phyloP scores from a whole-genome alignment of 1,140 invertebrate species.

The Triops longicaudatus region DNA sequence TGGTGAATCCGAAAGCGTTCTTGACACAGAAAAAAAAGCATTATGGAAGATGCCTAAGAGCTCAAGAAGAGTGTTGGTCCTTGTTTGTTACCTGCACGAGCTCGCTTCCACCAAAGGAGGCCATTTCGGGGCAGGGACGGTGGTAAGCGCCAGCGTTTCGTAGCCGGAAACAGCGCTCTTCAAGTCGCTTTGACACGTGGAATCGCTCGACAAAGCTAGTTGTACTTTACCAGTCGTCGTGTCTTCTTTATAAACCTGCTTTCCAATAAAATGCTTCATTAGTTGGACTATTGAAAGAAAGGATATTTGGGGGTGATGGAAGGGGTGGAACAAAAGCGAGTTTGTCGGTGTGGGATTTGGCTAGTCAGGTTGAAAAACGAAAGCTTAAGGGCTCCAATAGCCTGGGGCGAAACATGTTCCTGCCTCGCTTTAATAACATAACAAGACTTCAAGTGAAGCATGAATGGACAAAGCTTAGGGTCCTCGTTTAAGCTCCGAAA shows the following conservation, averaged over 20 bases:
- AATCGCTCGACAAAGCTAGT: conserved; percentile 58
- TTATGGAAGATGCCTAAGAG: not conserved
- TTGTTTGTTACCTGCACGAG: conserved; percentile 36
- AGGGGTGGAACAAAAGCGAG: not conserved
- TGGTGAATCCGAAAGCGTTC: not conserved
- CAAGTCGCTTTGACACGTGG: conserved; percentile 52
- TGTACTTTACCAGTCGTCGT: conserved; percentile 47
- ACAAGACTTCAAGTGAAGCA: not conserved
- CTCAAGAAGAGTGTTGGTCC: not conserved
- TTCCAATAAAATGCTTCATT: conserved; percentile 18
- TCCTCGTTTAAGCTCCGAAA: not conserved
- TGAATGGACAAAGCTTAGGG: not conserved
- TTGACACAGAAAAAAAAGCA: not conserved
- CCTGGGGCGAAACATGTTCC: not conserved
- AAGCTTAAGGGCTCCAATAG: not conserved
- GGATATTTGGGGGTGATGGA: not conserved
- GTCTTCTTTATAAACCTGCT: conserved; percentile 52
- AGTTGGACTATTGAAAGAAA: too few relatives aligned
- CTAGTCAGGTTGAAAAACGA: not conserved
- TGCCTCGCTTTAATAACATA: not conserved
- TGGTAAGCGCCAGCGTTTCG: conserved; percentile 49
- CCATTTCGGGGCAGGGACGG: conserved; percentile 36
- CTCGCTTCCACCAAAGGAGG: conserved; percentile 37
- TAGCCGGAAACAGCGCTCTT: conserved; percentile 50
- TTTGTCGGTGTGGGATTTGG: not conserved